Conservation (phyloP, 2,888 invertebrate genomes). For the Amaurobius ferox region DNA sequence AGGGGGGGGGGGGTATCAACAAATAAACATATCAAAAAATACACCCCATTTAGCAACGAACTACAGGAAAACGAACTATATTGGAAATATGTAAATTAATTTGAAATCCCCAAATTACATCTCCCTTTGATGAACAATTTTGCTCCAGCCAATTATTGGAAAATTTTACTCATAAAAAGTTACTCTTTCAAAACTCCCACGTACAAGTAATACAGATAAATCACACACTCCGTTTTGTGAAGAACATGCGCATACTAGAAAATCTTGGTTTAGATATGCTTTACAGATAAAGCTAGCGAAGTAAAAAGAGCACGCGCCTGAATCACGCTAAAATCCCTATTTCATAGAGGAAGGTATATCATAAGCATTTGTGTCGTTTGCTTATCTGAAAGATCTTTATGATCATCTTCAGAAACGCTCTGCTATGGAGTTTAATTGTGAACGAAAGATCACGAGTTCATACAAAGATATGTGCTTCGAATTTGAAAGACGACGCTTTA, state of each 20-base stretch:
- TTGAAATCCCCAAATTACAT: not conserved
- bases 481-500: not conserved
- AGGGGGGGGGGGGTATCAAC: not conserved
- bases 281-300: constrained; percentile 18
- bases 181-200: constrained; percentile 2
- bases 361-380: constrained; percentile 19
- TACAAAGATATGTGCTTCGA: constrained; percentile 35
- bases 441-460: constrained; percentile 7
- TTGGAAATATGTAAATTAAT: not conserved
- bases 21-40: not conserved
- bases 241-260: not conserved
- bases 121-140: not conserved
- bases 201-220: constrained; percentile 21
- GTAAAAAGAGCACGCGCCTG: constrained; percentile 6
- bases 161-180: constrained; percentile 17
- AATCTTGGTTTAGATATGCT: constrained; percentile 2
- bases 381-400: constrained; percentile 15
- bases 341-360: constrained; percentile 1
- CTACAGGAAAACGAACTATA: not conserved
- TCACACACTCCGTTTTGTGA: not conserved
- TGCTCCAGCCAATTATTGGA: constrained; percentile 29
- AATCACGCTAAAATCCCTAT: not conserved
- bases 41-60: not conserved
- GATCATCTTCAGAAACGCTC: not conserved
- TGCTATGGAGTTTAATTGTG: not conserved